Conservation (phyloP, 2,113 vertebrate species). For the Sclerurus mexicanus region DNA sequence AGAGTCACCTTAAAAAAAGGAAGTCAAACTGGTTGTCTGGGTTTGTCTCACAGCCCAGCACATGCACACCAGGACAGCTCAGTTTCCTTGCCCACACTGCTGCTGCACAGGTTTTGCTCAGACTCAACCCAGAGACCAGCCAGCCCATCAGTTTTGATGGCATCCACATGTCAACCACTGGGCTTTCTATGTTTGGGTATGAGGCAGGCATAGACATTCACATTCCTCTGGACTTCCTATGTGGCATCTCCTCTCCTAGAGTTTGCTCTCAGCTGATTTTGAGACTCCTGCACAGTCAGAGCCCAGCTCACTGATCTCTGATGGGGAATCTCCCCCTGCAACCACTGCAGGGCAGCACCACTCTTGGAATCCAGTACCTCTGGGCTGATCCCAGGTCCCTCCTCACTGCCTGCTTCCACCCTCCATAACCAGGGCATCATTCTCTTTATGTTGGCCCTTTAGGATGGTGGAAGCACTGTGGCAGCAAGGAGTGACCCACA, state of each 20-base stretch:
- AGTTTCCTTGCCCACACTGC: neutral
- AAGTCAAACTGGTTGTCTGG: neutral
- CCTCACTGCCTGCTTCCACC: neutral
- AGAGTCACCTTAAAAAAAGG: slow-evolving; percentile 85
- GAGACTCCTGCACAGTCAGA: neutral
- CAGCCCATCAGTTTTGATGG: neutral
- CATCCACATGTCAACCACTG: neutral
- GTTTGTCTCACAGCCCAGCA: neutral
- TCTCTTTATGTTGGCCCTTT: neutral
- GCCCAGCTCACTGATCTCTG: neutral
- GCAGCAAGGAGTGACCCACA: neutral
- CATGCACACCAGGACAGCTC: neutral
- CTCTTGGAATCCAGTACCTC: neutral
- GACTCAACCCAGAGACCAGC: neutral
- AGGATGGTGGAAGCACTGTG: neutral
- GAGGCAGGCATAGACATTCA: neutral
- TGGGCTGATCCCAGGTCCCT: neutral
- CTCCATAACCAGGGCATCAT: neutral
- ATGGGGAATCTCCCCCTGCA: neutral
- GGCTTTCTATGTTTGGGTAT: neutral
- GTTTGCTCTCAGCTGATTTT: neutral
- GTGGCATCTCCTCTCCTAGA: neutral
- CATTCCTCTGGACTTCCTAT: neutral
- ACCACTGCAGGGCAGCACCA: neutral
- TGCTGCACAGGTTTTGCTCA: neutral